Evolutionary conservation across 1,140 invertebrate species (phyloP).

Genomic region (Listronotus oregonensis): DNA sequence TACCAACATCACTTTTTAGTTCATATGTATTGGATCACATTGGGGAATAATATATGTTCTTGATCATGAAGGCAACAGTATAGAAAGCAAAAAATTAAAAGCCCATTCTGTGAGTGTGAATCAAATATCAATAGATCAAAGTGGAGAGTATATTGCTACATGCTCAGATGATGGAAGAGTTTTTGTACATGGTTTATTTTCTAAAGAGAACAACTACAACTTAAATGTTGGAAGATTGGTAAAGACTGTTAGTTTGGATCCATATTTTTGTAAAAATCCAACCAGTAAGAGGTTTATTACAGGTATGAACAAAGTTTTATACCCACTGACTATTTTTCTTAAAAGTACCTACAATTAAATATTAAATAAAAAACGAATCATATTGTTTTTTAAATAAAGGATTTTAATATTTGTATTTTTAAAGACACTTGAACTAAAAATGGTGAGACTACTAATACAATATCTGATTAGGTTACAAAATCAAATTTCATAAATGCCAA

Average conservation of each 20-base stretch:
- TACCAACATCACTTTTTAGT: constrained; percentile 66
- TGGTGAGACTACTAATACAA: too few species aligned
- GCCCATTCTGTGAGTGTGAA: constrained; percentile 89
- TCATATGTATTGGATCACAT: constrained; percentile 89
- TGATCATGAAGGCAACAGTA: constrained; percentile 90
- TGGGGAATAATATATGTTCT: constrained; percentile 88
- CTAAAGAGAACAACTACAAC: constrained; percentile 78
- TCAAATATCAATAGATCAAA: constrained; percentile 90
- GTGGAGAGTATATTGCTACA: constrained; percentile 88
- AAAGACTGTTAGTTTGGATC: constrained; percentile 89
- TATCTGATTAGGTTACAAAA: too few species aligned
- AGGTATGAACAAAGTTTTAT: constrained; percentile 58
- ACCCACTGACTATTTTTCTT: background rate
- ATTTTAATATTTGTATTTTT: too few species aligned
- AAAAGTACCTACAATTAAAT: too few species aligned
- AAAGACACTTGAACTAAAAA: too few species aligned
- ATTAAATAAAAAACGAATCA: too few species aligned
- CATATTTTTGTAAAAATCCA: constrained; percentile 77
- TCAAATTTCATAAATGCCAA: too few species aligned
- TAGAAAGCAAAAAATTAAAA: constrained; percentile 69
- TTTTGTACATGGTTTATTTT: constrained; percentile 76
- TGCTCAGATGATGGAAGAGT: constrained; percentile 95
- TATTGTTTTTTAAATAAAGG: too few species aligned
- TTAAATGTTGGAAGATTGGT: constrained; percentile 81
- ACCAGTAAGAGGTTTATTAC: constrained; percentile 83